These are phyloP conservation scores for Sinosuthora webbiana DNA, from an alignment of 2,113 vertebrate genomes.

Conservation along the genomic window DNA sequence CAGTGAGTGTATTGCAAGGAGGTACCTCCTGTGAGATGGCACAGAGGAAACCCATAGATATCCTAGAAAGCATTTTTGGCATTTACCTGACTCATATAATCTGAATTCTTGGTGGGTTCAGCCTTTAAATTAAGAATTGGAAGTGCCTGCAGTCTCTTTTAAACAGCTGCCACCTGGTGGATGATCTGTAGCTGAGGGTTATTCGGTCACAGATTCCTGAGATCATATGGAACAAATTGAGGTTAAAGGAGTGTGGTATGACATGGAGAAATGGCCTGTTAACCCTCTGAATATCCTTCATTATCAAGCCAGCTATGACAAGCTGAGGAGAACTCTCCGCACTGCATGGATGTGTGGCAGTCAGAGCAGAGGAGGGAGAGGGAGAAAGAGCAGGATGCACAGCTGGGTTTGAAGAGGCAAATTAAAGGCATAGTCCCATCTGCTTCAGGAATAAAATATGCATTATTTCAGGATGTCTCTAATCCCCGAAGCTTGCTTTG, in stretches of 20 bases:
- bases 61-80: neutral
- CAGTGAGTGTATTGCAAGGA: neutral
- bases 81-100: neutral
- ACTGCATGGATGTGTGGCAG: neutral
- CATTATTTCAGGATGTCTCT: neutral
- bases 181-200: neutral
- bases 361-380: neutral
- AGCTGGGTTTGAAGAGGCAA: neutral
- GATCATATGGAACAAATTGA: neutral
- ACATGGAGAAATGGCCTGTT: neutral
- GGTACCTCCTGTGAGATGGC: neutral
- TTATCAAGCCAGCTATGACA: neutral
- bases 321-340: neutral
- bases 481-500: neutral
- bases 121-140: neutral
- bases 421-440: neutral
- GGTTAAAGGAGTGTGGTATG: neutral
- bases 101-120: neutral
- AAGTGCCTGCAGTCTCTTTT: neutral
- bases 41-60: neutral
- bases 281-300: neutral
- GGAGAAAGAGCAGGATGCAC: neutral
- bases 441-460: neutral
- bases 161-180: neutral
- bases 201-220: neutral